Evolutionary conservation across 2,888 invertebrate genomes (phyloP).

Genomic region (Heterodera filipjevi): DNA sequence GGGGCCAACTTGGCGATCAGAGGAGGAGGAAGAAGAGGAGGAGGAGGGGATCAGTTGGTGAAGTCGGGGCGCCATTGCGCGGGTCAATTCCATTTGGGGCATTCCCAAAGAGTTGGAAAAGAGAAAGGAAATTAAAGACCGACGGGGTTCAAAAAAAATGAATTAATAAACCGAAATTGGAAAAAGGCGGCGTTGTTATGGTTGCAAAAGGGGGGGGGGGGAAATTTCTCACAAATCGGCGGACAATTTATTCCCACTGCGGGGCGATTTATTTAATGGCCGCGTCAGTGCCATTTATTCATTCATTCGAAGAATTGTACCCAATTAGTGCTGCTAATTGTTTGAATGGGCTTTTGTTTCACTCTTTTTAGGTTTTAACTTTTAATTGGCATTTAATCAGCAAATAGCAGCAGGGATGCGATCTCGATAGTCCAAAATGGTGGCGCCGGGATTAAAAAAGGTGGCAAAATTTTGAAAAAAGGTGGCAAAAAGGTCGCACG

Average conservation of each 20-base stretch:
- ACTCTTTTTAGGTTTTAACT: neutral
- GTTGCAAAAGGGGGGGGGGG: neutral
- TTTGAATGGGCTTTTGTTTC: neutral
- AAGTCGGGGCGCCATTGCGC: slow-evolving; percentile 20
- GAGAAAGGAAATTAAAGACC: neutral
- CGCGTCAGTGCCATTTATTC: neutral
- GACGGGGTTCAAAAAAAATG: neutral
- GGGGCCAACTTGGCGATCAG: neutral
- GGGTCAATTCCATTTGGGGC: slow-evolving; percentile 23
- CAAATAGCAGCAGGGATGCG: no score
- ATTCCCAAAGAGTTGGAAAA: neutral
- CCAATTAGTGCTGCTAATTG: neutral
- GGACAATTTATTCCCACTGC: no score
- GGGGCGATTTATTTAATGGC: neutral
- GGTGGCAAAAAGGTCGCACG: no score
- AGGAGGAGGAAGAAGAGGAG: neutral
- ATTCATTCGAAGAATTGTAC: neutral
- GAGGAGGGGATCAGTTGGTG: slow-evolving; percentile 16
- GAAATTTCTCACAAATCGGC: neutral
- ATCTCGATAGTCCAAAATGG: no score
- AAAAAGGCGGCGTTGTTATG: neutral
- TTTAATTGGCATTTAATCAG: no score
- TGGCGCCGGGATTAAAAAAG: no score
- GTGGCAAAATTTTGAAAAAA: no score
- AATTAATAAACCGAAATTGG: neutral